Evolutionary conservation across 2,797 vertebrate genomes (phyloP).

Genomic region (Steatocranus sp.): DNA sequence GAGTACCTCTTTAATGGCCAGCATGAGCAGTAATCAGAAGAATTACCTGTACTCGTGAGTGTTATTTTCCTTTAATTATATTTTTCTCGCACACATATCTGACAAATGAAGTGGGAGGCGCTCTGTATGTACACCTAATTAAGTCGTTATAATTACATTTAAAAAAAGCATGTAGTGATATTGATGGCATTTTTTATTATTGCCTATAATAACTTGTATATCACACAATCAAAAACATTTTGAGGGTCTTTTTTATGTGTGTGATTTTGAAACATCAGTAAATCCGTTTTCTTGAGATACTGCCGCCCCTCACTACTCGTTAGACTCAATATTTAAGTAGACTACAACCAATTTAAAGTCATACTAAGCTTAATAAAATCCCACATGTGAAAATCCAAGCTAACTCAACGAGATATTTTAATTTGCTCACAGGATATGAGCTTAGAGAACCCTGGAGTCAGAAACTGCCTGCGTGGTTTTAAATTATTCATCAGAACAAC

Average conservation of each 20-base stretch:
- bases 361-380: neutral
- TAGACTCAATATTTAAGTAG: neutral
- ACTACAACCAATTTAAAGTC: neutral
- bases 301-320: neutral
- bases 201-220: too few species aligned
- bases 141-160: neutral
- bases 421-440: neutral
- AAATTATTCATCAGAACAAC: constrained; percentile 65
- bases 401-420: neutral
- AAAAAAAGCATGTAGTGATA: neutral
- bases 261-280: neutral
- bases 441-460: constrained; percentile 7
- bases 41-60: neutral
- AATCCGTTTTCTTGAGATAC: neutral
- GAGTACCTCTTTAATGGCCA: neutral
- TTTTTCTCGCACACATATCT: neutral
- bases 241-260: neutral
- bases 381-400: neutral
- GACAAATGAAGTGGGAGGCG: neutral
- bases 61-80: neutral
- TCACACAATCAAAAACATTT: neutral
- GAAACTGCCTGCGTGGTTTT: constrained; percentile 13
- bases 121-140: neutral
- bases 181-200: neutral
- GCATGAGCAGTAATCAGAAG: neutral